phyloP scores from a whole-genome alignment of 2,797 vertebrate species.

The Coreius guichenoti region DNA sequence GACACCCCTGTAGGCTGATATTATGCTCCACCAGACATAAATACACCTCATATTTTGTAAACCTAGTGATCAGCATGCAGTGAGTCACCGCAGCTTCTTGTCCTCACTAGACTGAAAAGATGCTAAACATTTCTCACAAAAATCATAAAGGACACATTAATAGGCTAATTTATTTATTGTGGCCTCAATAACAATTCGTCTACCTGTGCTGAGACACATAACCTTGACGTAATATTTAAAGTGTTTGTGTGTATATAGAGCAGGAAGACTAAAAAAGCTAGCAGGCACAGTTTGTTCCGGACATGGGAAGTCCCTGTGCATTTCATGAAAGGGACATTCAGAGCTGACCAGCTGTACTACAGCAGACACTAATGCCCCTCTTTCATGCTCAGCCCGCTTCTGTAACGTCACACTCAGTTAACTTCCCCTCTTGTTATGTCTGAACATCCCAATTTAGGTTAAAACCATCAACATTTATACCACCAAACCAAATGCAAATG shows the following conservation, averaged over 20 bases:
- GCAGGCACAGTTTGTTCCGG: conserved; percentile 56
- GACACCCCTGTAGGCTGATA: neutral
- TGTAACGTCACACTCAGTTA: neutral
- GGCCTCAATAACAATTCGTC: neutral
- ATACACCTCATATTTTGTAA: neutral
- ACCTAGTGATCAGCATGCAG: conserved; percentile 1
- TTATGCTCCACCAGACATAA: neutral
- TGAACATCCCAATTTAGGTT: neutral
- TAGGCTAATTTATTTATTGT: neutral
- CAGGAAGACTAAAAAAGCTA: conserved; percentile 44
- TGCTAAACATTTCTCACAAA: neutral
- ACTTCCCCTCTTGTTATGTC: neutral
- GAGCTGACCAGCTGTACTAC: conserved; percentile 47
- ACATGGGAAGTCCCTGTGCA: conserved; percentile 44
- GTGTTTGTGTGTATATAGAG: neutral
- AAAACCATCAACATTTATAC: neutral
- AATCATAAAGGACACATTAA: neutral
- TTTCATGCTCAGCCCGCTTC: conserved; percentile 14
- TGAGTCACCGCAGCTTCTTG: conserved; percentile 9
- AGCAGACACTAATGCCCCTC: conserved; percentile 11
- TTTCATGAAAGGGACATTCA: conserved; percentile 60
- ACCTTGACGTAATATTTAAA: neutral
- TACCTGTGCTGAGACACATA: neutral
- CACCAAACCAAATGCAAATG: neutral
- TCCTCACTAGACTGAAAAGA: neutral